Conservation (phyloP, 92 coral and sea anemone species). For the Anthopleura xanthogrammica region DNA sequence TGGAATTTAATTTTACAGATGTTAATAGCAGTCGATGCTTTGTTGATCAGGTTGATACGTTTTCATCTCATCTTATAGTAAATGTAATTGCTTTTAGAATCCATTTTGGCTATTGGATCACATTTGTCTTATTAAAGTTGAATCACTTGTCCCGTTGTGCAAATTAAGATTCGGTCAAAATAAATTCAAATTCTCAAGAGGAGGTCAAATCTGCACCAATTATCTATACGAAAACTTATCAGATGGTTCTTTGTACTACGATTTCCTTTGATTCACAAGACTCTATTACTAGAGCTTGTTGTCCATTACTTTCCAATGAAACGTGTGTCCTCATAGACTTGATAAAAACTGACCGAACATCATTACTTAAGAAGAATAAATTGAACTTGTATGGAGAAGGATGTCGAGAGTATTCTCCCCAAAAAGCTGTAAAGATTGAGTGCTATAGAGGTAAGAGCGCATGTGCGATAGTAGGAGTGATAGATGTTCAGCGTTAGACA, state of each 20-base stretch:
- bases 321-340: neutral
- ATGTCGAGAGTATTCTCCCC: neutral
- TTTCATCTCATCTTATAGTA: neutral
- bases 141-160: neutral
- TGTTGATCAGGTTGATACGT: neutral
- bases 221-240: neutral
- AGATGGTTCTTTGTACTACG: neutral
- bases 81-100: neutral
- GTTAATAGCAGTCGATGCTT: neutral
- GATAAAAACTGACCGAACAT: neutral
- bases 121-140: neutral
- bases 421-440: neutral
- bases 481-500: neutral
- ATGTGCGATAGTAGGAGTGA: neutral
- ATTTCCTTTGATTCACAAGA: neutral
- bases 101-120: neutral
- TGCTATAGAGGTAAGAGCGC: neutral
- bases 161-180: slow-evolving; percentile 1
- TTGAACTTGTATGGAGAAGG: neutral
- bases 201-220: slow-evolving; percentile 2
- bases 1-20: neutral
- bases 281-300: neutral
- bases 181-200: neutral
- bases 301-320: neutral
- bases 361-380: neutral